Base-by-base conservation (phyloP, 1,140 invertebrate genomes). In the Glossosoma conforme region DNA sequence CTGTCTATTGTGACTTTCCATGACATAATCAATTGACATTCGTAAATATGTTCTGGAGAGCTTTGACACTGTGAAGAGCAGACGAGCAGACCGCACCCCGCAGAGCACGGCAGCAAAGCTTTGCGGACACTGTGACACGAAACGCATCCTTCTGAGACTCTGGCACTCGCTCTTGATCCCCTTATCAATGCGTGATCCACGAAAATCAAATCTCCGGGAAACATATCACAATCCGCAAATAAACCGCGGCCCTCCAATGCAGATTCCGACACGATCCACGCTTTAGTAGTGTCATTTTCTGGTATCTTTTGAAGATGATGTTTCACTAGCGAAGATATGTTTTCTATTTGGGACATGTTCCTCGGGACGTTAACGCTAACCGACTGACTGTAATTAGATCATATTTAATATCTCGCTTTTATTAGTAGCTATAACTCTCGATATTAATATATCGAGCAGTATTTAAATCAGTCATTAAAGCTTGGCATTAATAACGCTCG, bases 151-250 rank as follows among this genome's bases (percentile, higher is more conserved):
- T 69, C 66, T 32, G 61, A 65, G 46, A 72, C 66, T 52, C 61
- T 71, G 54, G 57, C 54, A 50, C 69, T 60, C 22, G 65, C 74
- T 56, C 75, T 69, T 3, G 84, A 83, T 0, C 85, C 85, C 20
- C 78, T 61, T 11, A 87, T 68, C 2, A 88, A 59, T 0, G 86
- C 80, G 32, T 65, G 68, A 63, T 89, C 86, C 1, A 77, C 67
- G 56, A 85, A 84, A 10, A 89, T 77, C 20, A 84, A 60, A 65
- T 87, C 84, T 18, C 84, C 83, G 3, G 70, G 54, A 13, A 64
- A 58, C 10, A 88, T 82, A 54, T 84, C 76, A 25, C 79, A 67
- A 0, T 62, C 77, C 0, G 84, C 83, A 44, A 87, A 77, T 8
- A 88, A 51, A 10, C 84, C 84, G 3, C 83, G 76, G 1, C 85